phyloP scores from a whole-genome alignment of 2,888 invertebrate species.

The Drosophila mayaguana region DNA sequence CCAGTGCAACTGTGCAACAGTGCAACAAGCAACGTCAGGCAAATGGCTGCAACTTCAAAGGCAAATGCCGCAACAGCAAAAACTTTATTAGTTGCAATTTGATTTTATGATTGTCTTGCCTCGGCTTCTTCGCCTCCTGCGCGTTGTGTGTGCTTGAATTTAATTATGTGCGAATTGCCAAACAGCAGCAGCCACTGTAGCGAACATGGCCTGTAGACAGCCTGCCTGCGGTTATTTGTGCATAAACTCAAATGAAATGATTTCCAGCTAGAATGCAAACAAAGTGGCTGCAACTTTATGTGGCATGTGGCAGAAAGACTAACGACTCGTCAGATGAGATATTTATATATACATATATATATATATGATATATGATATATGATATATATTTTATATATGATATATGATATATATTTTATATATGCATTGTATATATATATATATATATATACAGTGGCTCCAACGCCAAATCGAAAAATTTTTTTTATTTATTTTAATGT shows the following conservation, averaged over 20 bases:
- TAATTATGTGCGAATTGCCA: constrained; percentile 55
- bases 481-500: too few species aligned
- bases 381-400: neutral
- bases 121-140: constrained; percentile 1
- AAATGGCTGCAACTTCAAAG: constrained; percentile 39
- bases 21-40: constrained; percentile 6
- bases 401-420: neutral
- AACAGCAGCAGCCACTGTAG: neutral
- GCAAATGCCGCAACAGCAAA: constrained; percentile 24
- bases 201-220: neutral
- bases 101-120: constrained; percentile 49
- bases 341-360: neutral
- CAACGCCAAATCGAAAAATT: too few species aligned
- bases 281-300: constrained; percentile 28
- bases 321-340: neutral
- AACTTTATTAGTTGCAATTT: constrained; percentile 66
- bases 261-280: constrained; percentile 27
- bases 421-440: too few species aligned
- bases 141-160: constrained; percentile 22
- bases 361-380: neutral
- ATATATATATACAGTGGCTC: too few species aligned
- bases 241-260: neutral
- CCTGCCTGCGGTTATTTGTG: neutral
- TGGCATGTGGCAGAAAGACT: constrained; percentile 16
- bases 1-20: constrained; percentile 25